Conservation (phyloP, 1,140 invertebrate species). For the Macrobrachium rosenbergii region DNA sequence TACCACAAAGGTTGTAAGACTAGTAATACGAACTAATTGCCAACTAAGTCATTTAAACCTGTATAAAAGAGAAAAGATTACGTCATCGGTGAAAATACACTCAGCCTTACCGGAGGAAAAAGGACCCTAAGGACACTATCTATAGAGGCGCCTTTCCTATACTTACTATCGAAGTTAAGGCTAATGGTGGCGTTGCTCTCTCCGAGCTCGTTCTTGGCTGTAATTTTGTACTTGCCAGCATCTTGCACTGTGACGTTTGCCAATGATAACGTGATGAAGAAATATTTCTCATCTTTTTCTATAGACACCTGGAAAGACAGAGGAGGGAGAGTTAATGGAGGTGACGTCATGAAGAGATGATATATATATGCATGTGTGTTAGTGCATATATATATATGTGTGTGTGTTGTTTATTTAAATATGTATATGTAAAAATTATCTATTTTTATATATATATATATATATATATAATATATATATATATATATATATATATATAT, state of each 20-base stretch:
- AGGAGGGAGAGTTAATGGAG: neutral
- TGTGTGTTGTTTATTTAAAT: slow-evolving; percentile 5
- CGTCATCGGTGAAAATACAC: too few relatives aligned
- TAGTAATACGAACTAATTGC: too few relatives aligned
- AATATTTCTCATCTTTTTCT: slow-evolving; percentile 92
- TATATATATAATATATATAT: too few relatives aligned
- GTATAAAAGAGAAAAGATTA: too few relatives aligned
- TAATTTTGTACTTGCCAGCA: slow-evolving; percentile 97
- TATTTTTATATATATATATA: too few relatives aligned
- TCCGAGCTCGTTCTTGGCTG: slow-evolving; percentile 95
- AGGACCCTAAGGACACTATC: too few relatives aligned
- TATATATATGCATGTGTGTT: slow-evolving; percentile 4
- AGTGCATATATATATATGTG: slow-evolving; percentile 1
- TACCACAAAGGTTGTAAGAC: too few relatives aligned
- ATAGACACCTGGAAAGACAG: slow-evolving; percentile 79
- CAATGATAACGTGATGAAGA: slow-evolving; percentile 92
- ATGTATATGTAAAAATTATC: too few relatives aligned
- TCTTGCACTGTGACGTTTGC: slow-evolving; percentile 95
- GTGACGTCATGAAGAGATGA: neutral
- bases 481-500: too few relatives aligned
- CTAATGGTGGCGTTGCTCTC: slow-evolving; percentile 97
- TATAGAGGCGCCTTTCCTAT: neutral
- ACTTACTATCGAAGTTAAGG: slow-evolving; percentile 98
- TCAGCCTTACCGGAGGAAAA: too few relatives aligned
- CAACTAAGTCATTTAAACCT: too few relatives aligned